phyloP scores from a whole-genome alignment of 2,888 invertebrate species.

The Apamea crenata region DNA sequence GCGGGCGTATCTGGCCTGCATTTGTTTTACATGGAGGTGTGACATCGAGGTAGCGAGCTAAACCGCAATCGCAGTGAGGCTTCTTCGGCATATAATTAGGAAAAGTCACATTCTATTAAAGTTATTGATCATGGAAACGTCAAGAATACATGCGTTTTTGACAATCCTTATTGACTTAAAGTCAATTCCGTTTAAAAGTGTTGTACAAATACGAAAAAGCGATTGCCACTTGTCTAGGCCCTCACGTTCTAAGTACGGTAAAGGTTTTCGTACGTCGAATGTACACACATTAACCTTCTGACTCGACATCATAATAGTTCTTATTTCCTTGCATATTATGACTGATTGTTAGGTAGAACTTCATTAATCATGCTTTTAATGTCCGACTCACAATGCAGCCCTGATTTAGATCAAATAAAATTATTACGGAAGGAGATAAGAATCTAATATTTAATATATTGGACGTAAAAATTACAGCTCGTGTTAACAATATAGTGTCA shows the following conservation, averaged over 20 bases:
- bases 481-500: slow-evolving; percentile 55
- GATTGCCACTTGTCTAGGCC: not conserved
- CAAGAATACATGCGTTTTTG: not conserved
- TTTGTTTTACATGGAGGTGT: too few species aligned
- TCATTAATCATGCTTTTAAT: slow-evolving; percentile 68
- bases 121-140: too few species aligned
- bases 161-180: not conserved
- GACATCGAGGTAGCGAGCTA: too few species aligned
- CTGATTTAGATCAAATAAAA: slow-evolving; percentile 60
- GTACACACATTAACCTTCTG: slow-evolving; percentile 19
- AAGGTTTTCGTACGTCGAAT: not conserved
- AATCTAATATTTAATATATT: slow-evolving; percentile 64
- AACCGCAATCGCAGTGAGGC: too few species aligned
- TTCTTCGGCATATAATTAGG: too few species aligned
- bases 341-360: slow-evolving; percentile 57
- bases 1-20: too few species aligned
- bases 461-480: slow-evolving; percentile 61
- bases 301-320: not conserved
- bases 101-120: too few species aligned
- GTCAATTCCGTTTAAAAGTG: not conserved
- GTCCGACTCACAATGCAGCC: slow-evolving; percentile 37
- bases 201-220: not conserved
- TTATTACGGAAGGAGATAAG: slow-evolving; percentile 64
- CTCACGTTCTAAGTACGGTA: not conserved
- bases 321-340: slow-evolving; percentile 47